phyloP scores from a whole-genome alignment of 92 coral and sea anemone species.

The Diadumene lineata region DNA sequence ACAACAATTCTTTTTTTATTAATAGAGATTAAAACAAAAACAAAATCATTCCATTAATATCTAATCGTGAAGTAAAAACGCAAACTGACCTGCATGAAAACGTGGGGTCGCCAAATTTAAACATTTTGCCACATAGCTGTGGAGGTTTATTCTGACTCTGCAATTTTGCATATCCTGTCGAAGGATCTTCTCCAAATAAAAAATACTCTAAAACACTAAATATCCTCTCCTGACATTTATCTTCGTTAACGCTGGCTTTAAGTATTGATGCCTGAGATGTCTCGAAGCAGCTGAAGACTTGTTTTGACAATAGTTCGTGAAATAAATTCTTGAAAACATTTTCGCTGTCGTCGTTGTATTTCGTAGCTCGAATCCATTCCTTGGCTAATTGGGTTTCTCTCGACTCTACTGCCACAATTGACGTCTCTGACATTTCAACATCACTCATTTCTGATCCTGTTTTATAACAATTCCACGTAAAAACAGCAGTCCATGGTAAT shows the following conservation, averaged over 20 bases:
- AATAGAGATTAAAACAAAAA: neutral
- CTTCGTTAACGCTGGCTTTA: constrained; percentile 58
- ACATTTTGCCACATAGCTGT: constrained; percentile 84
- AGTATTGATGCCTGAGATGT: constrained; percentile 58
- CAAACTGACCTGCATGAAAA: constrained; percentile 86
- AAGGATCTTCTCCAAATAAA: constrained; percentile 87
- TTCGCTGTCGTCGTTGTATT: constrained; percentile 15
- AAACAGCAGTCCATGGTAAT: constrained; percentile 7
- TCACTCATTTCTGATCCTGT: constrained; percentile 46
- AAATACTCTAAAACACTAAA: constrained; percentile 81
- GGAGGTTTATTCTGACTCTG: constrained; percentile 72
- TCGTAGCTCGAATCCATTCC: constrained; percentile 50
- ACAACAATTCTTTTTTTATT: too few species aligned
- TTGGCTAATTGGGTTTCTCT: constrained; percentile 46
- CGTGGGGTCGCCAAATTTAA: constrained; percentile 92
- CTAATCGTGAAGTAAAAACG: too few species aligned
- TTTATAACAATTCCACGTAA: neutral
- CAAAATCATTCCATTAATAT: too few species aligned
- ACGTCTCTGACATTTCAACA: constrained; percentile 59
- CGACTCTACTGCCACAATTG: constrained; percentile 18
- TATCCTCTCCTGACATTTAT: constrained; percentile 59
- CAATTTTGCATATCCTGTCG: constrained; percentile 60
- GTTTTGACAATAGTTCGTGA: constrained; percentile 63
- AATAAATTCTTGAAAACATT: constrained; percentile 51
- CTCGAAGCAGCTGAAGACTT: constrained; percentile 64